A percentile compares a stretch with the other conserved stretches of the same genome.
Conservation (phyloP, 2,113 vertebrate species). For the Pangasianodon gigas region DNA sequence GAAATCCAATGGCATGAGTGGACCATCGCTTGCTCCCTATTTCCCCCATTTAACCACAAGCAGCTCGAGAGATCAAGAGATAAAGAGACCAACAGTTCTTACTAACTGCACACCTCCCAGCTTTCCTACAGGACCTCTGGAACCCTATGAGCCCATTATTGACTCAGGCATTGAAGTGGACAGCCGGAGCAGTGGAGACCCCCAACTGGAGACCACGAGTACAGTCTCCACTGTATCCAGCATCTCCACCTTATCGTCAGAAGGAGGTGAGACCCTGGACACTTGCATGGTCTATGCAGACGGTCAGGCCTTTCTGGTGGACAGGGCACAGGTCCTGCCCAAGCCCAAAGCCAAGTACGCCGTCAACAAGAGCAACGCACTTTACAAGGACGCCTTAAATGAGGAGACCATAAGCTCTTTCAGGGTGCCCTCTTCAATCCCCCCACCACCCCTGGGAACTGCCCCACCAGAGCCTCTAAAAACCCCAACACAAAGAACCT, state of each 20-base stretch:
- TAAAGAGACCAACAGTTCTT: conserved; percentile 77
- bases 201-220: conserved; percentile 90
- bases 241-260: conserved; percentile 89
- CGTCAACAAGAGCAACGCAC: conserved; percentile 84
- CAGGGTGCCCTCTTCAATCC: conserved; percentile 77
- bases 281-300: conserved; percentile 90
- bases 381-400: conserved; percentile 80
- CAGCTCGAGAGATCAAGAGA: conserved; percentile 63
- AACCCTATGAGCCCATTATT: conserved; percentile 81
- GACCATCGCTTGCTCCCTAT: conserved; percentile 60
- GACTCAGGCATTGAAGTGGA: conserved; percentile 88
- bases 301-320: conserved; percentile 84
- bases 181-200: conserved; percentile 87
- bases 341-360: conserved; percentile 88
- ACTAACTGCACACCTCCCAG: conserved; percentile 84
- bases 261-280: conserved; percentile 84
- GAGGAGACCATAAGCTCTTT: conserved; percentile 82
- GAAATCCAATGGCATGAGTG: conserved; percentile 70
- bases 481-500: conserved; percentile 82
- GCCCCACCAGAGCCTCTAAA: conserved; percentile 71
- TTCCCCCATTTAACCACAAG: conserved; percentile 61
- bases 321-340: conserved; percentile 85
- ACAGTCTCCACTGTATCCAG: conserved; percentile 91
- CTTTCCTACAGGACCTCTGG: conserved; percentile 76
- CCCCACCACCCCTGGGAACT: conserved; percentile 74